Percentiles rank a stretch among this genome's conserved stretches.
phyloP scores from a whole-genome alignment of 2,113 vertebrate genomes.

The Ibidorhyncha struthersii region DNA sequence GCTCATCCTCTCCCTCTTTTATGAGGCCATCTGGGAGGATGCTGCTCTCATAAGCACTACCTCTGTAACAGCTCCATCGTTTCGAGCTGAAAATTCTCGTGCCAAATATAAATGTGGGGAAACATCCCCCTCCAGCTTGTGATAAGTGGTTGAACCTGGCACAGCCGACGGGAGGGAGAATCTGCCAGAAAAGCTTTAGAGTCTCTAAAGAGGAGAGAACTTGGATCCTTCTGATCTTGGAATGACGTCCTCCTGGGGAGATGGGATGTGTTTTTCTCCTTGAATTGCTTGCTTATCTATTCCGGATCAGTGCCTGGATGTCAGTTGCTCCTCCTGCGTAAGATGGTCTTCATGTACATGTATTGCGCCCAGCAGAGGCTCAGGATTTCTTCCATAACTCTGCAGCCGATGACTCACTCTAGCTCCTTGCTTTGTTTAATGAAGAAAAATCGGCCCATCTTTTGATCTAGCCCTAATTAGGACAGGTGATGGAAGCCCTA shows the following conservation, averaged over 20 bases:
- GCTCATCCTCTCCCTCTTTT: conserved; percentile 23
- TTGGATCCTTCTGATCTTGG: conserved; percentile 33
- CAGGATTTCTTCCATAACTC: neutral
- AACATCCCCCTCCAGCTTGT: conserved; percentile 38
- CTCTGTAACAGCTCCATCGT: conserved; percentile 40
- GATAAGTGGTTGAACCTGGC: conserved; percentile 59
- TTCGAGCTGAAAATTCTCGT: neutral
- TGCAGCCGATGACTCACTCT: neutral
- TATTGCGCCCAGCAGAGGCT: neutral
- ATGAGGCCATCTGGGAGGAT: conserved; percentile 52
- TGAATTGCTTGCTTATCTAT: neutral
- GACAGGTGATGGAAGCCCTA: neutral
- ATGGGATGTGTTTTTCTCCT: neutral
- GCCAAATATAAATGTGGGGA: conserved; percentile 56
- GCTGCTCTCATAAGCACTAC: conserved; percentile 16
- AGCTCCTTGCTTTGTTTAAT: neutral
- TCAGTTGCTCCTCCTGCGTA: neutral
- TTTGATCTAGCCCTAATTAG: neutral
- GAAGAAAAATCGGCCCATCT: neutral
- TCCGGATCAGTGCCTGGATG: neutral
- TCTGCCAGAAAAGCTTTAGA: conserved; percentile 39
- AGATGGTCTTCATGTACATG: neutral
- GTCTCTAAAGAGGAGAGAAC: conserved; percentile 19
- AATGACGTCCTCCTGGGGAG: neutral
- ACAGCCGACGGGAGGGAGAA: neutral